Conservation (phyloP, 2,113 vertebrate species). For the Thinocorus orbignyianus region DNA sequence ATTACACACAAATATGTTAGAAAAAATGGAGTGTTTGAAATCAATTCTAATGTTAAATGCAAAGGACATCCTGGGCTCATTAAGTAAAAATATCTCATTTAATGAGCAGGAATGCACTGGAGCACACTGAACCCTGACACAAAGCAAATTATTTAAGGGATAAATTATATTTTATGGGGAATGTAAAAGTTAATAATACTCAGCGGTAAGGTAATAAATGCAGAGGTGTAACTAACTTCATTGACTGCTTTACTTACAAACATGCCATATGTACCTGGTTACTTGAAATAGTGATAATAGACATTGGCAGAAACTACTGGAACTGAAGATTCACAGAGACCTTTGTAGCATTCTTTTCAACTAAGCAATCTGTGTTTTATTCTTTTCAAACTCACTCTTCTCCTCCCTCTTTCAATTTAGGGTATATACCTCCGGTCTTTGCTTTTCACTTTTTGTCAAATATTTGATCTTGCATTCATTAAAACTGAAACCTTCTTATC, state of each 20-base stretch:
- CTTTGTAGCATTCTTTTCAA: background rate
- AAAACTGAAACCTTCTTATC: constrained; percentile 67
- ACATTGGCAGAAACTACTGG: constrained; percentile 24
- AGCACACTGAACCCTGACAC: constrained; percentile 82
- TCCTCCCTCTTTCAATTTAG: background rate
- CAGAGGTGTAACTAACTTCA: constrained; percentile 79
- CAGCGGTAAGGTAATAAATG: constrained; percentile 77
- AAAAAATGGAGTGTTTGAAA: constrained; percentile 76
- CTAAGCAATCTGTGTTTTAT: background rate
- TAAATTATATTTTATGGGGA: constrained; percentile 84
- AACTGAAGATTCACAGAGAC: background rate
- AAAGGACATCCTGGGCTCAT: constrained; percentile 79
- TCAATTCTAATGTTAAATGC: constrained; percentile 77
- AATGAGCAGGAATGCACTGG: constrained; percentile 80
- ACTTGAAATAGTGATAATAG: constrained; percentile 64
- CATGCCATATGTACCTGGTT: constrained; percentile 75
- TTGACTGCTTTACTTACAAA: constrained; percentile 77
- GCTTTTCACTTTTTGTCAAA: constrained; percentile 72
- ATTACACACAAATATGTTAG: constrained; percentile 66
- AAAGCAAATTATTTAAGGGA: constrained; percentile 84
- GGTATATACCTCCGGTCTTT: constrained; percentile 30
- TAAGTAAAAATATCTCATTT: constrained; percentile 86
- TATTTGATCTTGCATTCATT: constrained; percentile 61
- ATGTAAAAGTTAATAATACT: constrained; percentile 86
- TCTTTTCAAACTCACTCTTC: constrained; percentile 1